A percentile compares a stretch with the other conserved stretches of the same genome.
These are phyloP conservation scores for Threskiornis aethiopicus DNA, from an alignment of 2,797 vertebrate species.

Conservation along the genomic window DNA sequence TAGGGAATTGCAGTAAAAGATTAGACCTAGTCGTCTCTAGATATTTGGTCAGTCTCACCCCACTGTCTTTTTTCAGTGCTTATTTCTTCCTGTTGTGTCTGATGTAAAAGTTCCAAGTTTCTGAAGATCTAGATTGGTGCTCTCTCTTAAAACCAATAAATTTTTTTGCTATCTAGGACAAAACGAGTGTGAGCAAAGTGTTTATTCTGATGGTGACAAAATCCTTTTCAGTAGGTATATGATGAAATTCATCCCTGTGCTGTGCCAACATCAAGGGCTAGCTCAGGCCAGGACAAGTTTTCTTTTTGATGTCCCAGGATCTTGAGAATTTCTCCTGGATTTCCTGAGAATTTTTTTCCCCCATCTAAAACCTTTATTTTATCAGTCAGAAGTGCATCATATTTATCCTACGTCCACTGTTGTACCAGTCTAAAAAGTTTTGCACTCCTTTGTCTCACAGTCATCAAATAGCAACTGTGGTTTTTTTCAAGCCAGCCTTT, in stretches of 20 bases:
- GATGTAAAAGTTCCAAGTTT: not conserved
- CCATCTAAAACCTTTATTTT: not conserved
- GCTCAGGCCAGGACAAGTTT: not conserved
- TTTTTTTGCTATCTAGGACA: not conserved
- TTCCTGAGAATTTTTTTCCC: not conserved
- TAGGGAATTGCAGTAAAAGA: not conserved
- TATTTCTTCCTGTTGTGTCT: not conserved
- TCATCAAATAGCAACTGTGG: not conserved
- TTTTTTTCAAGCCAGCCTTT: not conserved
- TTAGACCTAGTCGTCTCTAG: not conserved
- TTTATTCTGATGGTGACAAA: not conserved
- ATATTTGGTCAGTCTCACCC: not conserved
- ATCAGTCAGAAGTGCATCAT: not conserved
- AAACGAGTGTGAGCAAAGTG: not conserved
- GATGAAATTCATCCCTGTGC: not conserved
- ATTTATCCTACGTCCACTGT: not conserved
- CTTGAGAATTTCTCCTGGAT: not conserved
- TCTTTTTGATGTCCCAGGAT: not conserved
- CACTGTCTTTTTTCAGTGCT: not conserved
- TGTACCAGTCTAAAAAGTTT: not conserved
- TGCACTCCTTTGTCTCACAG: not conserved
- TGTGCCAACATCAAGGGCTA: not conserved
- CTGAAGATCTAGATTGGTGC: not conserved
- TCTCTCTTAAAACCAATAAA: not conserved
- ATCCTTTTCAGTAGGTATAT: not conserved